phyloP scores from a whole-genome alignment of 2,888 invertebrate genomes.

The Cheiracanthium punctorium region DNA sequence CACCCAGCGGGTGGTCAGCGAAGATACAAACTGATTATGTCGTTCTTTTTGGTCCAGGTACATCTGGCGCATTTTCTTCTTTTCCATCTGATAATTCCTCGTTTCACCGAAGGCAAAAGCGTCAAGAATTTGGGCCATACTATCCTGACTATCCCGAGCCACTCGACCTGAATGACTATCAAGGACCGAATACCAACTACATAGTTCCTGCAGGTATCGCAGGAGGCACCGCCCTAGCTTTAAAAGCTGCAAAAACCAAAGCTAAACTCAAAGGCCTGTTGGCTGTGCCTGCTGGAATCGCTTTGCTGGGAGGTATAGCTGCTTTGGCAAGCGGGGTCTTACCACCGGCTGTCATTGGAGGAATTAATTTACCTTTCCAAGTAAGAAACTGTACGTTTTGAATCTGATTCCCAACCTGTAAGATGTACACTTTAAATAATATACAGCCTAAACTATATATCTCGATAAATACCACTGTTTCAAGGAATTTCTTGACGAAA shows the following conservation, averaged over 20 bases:
- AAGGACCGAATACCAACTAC: background rate
- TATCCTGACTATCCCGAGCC: background rate
- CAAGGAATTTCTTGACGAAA: too few species aligned
- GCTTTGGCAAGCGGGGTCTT: conserved; percentile 32
- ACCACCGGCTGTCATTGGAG: conserved; percentile 45
- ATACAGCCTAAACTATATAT: too few species aligned
- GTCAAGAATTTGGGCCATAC: background rate
- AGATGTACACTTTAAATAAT: too few species aligned
- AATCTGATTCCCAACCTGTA: too few species aligned
- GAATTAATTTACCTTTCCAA: conserved; percentile 56
- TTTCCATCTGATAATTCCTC: too few species aligned
- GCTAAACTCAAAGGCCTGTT: conserved; percentile 18
- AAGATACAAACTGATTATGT: too few species aligned
- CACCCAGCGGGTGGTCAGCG: too few species aligned
- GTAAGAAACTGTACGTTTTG: too few species aligned
- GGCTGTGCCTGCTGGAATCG: conserved; percentile 27
- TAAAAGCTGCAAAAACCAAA: conserved; percentile 31
- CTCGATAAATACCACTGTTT: too few species aligned
- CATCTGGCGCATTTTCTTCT: too few species aligned
- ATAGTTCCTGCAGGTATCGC: background rate
- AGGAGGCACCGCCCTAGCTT: conserved; percentile 21
- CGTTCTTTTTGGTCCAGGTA: too few species aligned
- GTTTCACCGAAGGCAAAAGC: background rate
- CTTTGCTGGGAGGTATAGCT: conserved; percentile 26
- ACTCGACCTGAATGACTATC: background rate